A percentile compares a stretch with the other conserved stretches of the same genome.
These are phyloP conservation scores for Harpagifer antarcticus DNA, from an alignment of 2,797 vertebrate genomes.

Conservation along the genomic window DNA sequence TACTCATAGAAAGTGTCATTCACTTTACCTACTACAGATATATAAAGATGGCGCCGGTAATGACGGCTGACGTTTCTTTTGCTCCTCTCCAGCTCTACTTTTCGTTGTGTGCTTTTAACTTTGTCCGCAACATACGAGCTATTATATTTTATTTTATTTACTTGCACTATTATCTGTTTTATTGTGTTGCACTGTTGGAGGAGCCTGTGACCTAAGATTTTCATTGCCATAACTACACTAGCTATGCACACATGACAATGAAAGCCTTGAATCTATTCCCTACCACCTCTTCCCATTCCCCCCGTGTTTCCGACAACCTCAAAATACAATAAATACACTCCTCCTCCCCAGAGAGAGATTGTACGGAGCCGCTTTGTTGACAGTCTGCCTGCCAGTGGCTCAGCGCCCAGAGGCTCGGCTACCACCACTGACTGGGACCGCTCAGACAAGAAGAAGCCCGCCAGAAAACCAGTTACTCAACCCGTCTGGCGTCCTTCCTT, in stretches of 20 bases:
- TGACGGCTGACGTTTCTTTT: too few species aligned
- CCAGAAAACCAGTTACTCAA: conserved; percentile 48
- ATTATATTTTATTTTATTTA: too few species aligned
- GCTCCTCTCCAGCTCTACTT: too few species aligned
- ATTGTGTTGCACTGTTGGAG: too few species aligned
- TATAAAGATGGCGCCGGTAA: too few species aligned
- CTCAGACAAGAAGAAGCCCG: conserved; percentile 36
- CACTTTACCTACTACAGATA: too few species aligned
- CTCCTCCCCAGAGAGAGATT: conserved; percentile 37
- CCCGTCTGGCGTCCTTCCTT: conserved; percentile 27
- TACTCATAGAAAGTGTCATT: too few species aligned
- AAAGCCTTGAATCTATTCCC: neutral
- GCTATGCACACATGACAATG: too few species aligned
- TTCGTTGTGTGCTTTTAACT: neutral
- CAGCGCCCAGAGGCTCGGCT: conserved; percentile 49
- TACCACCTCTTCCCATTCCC: neutral
- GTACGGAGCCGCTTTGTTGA: conserved; percentile 56
- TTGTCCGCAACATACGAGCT: too few species aligned
- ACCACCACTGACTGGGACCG: conserved; percentile 39
- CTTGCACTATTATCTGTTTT: too few species aligned
- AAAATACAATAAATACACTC: conserved; percentile 49
- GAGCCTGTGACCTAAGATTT: too few species aligned
- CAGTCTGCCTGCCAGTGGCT: conserved; percentile 61
- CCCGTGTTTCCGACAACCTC: conserved; percentile 24
- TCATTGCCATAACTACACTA: too few species aligned